These are phyloP conservation scores for Gila robusta DNA, from an alignment of 2,797 vertebrate species.

Conservation along the genomic window DNA sequence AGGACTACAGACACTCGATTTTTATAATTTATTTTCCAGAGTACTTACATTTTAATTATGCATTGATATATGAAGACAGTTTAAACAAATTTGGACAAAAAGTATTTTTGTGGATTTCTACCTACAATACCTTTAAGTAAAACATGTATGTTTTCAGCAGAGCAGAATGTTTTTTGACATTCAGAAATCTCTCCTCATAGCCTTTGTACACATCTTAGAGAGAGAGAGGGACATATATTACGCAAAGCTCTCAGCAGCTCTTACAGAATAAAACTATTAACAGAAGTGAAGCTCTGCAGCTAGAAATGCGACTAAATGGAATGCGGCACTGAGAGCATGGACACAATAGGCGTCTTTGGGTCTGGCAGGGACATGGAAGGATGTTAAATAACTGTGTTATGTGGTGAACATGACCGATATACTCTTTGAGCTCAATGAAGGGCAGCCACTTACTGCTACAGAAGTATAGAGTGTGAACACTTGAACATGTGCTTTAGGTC, in stretches of 20 bases:
- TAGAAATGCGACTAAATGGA: background rate
- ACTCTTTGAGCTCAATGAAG: background rate
- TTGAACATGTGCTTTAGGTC: background rate
- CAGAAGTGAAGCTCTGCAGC: background rate
- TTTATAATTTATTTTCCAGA: too few species aligned
- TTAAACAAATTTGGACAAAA: too few species aligned
- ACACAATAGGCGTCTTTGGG: background rate
- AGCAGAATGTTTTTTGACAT: background rate
- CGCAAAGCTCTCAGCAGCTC: background rate
- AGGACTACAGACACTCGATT: too few species aligned
- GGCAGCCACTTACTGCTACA: background rate
- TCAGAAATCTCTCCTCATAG: background rate
- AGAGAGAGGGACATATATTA: too few species aligned
- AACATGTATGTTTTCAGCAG: background rate
- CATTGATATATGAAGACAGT: too few species aligned
- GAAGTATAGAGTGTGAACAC: background rate
- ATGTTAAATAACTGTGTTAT: background rate
- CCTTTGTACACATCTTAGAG: background rate
- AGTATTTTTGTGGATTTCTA: too few species aligned
- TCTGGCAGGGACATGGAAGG: background rate
- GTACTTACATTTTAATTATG: too few species aligned
- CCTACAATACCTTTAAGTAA: too few species aligned
- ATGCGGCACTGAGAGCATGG: background rate
- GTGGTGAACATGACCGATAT: background rate
- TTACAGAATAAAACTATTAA: background rate